Evolutionary conservation across 2,113 vertebrate genomes (phyloP), one percentile per base, ranked within the genome.

Genomic region (Hucho hucho): DNA sequence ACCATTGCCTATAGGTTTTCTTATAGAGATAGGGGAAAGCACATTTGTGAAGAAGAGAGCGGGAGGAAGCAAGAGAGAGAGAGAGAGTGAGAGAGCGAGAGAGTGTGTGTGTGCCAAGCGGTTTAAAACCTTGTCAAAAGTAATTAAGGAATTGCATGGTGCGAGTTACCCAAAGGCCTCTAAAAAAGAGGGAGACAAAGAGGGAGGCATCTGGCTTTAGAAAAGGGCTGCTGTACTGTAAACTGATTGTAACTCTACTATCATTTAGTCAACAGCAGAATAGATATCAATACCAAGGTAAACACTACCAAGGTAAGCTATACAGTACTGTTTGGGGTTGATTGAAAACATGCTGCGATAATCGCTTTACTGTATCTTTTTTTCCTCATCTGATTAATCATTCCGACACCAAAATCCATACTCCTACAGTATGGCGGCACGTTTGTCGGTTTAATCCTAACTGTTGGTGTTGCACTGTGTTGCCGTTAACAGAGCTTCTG

Each of bases 41-140:
- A 37, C 18, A 37, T 32, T 18, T 64, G 13, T 25, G 5, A 64
- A 28, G 11, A 25, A 3, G 28, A 32, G 16, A 11, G 16, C n/a
- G 64, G 24, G 64, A 37, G 29, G 16, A 6, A 18, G 3, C 13
- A 24, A 22, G 20, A 24, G 59, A 9, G 59, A 6, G 22, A n/a
- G 22, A 12, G 22, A 63, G 22, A 1, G 5, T 12, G 59, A 1
- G n/a, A 24, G n/a, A 61, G 59, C 0, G 4, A 3, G 22, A 63
- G 59, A 22, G 59, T 1, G 59, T 6, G 22, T 6, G 61, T 16
- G 43, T 24, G 37, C 6, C 32, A 69, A 24, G 67, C 43, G 22
- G 67, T 69, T 46, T 43, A 69, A 69, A 46, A n/a, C 67, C 67
- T 47, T 69, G 67, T 47, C 67, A 69, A 46, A 69, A 43, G 67